phyloP scores from a whole-genome alignment of 2,797 vertebrate species.

The Anabacerthia variegaticeps region DNA sequence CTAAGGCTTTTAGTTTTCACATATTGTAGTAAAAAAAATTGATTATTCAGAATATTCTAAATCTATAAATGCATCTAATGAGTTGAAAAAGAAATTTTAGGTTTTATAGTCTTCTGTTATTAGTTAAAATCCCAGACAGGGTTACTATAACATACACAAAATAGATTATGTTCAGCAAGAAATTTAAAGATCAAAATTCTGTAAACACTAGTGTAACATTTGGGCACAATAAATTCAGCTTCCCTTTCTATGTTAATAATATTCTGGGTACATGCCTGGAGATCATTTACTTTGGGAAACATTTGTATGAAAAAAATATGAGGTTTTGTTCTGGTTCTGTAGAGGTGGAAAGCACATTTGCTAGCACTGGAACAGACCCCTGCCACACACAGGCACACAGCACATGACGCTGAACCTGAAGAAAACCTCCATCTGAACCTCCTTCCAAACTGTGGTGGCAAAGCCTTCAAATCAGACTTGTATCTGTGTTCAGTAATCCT shows the following conservation, averaged over 20 bases:
- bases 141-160: slow-evolving; percentile 43
- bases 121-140: slow-evolving; percentile 49
- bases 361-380: neutral
- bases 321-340: neutral
- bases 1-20: slow-evolving; percentile 47
- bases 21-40: slow-evolving; percentile 23
- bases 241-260: slow-evolving; percentile 44
- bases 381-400: accelerated
- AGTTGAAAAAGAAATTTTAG: slow-evolving; percentile 41
- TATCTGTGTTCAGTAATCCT: neutral
- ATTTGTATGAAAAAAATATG: neutral
- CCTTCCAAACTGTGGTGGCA: neutral
- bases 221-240: slow-evolving; percentile 45
- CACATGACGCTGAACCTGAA: accelerated
- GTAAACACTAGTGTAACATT: slow-evolving; percentile 55
- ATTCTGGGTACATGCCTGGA: slow-evolving; percentile 38
- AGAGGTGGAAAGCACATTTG: neutral
- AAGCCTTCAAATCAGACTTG: neutral
- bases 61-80: slow-evolving; percentile 68
- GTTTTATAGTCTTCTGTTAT: slow-evolving; percentile 68
- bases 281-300: slow-evolving; percentile 33
- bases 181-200: slow-evolving; percentile 49
- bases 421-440: neutral
- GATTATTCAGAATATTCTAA: slow-evolving; percentile 48
- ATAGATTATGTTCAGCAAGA: slow-evolving; percentile 40